phyloP scores from a whole-genome alignment of 2,113 vertebrate genomes.

The Castor canadensis region DNA sequence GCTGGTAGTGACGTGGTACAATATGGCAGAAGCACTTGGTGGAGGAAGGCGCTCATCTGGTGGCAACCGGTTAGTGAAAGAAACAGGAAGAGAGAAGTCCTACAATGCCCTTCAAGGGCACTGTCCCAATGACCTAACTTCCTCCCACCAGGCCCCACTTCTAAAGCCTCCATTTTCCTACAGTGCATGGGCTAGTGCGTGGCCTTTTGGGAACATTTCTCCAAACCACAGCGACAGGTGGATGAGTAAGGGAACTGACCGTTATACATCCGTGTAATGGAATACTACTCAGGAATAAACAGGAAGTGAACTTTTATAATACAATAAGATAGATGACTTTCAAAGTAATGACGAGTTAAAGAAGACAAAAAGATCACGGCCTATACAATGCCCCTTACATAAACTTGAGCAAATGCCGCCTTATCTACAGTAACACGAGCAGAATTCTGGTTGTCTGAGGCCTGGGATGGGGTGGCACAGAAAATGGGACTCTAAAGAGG shows the following conservation, averaged over 20 bases:
- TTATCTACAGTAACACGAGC: neutral
- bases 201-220: neutral
- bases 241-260: neutral
- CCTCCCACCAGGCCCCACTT: neutral
- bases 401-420: neutral
- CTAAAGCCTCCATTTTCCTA: too few relatives aligned
- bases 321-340: neutral
- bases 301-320: neutral
- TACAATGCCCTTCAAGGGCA: too few relatives aligned
- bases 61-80: neutral
- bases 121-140: neutral
- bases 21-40: too few relatives aligned
- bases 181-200: too few relatives aligned
- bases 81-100: neutral
- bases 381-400: neutral
- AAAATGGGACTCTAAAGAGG: neutral
- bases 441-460: neutral
- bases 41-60: neutral
- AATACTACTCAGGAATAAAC: too few relatives aligned
- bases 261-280: neutral
- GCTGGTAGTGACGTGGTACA: too few relatives aligned
- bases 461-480: neutral
- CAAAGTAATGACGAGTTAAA: neutral
- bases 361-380: neutral
- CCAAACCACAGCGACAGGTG: neutral